Evolutionary conservation across 2,888 invertebrate genomes (phyloP), one percentile per base, ranked within the genome.

Genomic region (Seira musarum): DNA sequence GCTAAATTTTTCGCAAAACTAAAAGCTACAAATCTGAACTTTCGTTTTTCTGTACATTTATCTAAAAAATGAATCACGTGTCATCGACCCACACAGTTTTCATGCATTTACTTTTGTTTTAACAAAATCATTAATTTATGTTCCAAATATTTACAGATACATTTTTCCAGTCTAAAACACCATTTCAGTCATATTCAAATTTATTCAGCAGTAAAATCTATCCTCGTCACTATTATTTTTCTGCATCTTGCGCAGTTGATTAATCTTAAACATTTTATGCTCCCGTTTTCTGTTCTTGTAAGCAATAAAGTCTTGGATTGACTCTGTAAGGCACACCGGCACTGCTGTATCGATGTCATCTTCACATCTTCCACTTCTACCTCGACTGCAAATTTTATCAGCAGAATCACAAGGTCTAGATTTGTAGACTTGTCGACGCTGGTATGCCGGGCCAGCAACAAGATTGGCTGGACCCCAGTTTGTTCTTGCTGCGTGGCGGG

Each of bases 401-500:
- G 46, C 72, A 64, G 19, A 40, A 17, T 10, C 67, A 30, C 49
- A 13, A 10, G n/a, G 19, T 19, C 57, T 40, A 67, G 8, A 49
- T 40, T 40, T 40, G 40, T 40, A 40, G 40, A 5, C 57, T 13
- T 13, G 57, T 57, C 57, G 8, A n/a, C 57, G n/a, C n/a, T 63
- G 2, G 57, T 13, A 22, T 17, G 49, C 22, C 25, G 49, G 68
- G 22, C 72, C 75, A 5, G 82, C 72, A 1, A 84, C 79, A 10
- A 84, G 70, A 30, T 78, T 80, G 13, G 84, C 82, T 25, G 84
- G 84, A 22, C 84, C 82, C 84, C 84, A 84, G 53, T 81, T 68
- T 13, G 78, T 63, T 19, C 79, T 66, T 10, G 67, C 24, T 17
- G 65, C 35, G 22, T 69, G 35, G 0, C 74, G 25, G 17, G 65